Evolutionary conservation across 2,888 invertebrate species (phyloP).

Genomic region (Dicroscelio sp.): DNA sequence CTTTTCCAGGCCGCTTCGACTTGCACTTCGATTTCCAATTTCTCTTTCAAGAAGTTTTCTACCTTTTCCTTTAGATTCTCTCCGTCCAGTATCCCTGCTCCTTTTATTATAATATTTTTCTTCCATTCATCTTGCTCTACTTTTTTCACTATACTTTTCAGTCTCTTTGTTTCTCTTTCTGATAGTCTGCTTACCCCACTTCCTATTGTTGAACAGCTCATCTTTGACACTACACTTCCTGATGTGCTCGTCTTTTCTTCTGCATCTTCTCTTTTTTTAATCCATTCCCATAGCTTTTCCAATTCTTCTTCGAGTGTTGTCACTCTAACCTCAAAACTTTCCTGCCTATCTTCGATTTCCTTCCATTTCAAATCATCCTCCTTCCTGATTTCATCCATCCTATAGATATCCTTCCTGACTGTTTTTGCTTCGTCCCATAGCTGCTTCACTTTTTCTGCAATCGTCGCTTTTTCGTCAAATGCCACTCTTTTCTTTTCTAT

Average conservation of each 20-base stretch:
- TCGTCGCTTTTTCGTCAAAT: too few relatives aligned
- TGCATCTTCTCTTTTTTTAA: background rate
- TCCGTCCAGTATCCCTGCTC: background rate
- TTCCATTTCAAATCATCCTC: too few relatives aligned
- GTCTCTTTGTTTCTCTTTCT: background rate
- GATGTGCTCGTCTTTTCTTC: too few relatives aligned
- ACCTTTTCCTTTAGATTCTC: background rate
- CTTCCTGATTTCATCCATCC: too few relatives aligned
- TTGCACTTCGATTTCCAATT: background rate
- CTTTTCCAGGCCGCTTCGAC: background rate
- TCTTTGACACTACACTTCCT: background rate
- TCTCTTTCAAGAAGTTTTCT: background rate
- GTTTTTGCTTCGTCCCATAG: too few relatives aligned
- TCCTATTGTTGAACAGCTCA: background rate
- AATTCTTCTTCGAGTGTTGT: background rate
- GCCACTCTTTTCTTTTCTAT: too few relatives aligned
- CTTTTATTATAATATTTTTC: background rate
- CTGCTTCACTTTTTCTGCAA: too few relatives aligned
- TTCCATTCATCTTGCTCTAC: background rate
- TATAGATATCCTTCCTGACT: too few relatives aligned
- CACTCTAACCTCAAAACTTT: background rate
- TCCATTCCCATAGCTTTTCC: background rate
- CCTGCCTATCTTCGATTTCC: too few relatives aligned
- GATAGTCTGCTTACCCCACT: background rate
- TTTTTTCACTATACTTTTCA: background rate